Conservation (phyloP, 2,888 invertebrate genomes). For the Ectobius pallidus region DNA sequence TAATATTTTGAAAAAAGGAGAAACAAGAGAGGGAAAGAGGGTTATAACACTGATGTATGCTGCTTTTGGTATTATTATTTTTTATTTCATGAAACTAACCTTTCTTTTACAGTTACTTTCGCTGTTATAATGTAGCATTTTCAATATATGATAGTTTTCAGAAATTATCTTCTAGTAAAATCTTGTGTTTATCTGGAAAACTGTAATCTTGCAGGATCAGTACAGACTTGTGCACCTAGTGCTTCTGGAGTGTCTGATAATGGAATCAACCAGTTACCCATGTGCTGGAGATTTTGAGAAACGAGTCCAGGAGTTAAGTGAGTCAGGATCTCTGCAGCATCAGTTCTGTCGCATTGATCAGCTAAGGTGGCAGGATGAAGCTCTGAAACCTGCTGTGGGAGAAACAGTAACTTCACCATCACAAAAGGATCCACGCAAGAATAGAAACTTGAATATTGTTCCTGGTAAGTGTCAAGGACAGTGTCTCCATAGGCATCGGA, state of each 20-base stretch:
- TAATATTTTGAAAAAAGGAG: too few species aligned
- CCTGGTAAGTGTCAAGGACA: constrained; percentile 51
- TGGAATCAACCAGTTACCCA: constrained; percentile 51
- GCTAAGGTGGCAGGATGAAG: constrained; percentile 55
- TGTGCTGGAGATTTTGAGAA: constrained; percentile 51
- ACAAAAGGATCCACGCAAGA: constrained; percentile 48
- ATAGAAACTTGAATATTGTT: constrained; percentile 53
- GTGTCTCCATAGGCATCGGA: too few species aligned
- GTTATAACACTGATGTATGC: too few species aligned
- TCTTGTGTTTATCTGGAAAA: too few species aligned
- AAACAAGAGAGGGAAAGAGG: too few species aligned
- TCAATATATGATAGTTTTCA: too few species aligned
- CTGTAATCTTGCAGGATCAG: constrained; percentile 54
- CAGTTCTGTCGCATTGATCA: constrained; percentile 53
- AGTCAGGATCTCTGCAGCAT: constrained; percentile 47
- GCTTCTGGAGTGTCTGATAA: constrained; percentile 54
- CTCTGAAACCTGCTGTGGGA: constrained; percentile 49
- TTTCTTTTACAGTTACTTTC: too few species aligned
- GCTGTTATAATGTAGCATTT: too few species aligned
- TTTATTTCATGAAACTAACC: too few species aligned
- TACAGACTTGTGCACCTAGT: constrained; percentile 57
- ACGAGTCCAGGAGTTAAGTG: constrained; percentile 48
- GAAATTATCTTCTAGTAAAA: too few species aligned
- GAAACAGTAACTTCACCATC: neutral
- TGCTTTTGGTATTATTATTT: too few species aligned